Conservation (phyloP, 1,140 invertebrate genomes). For the Prorops nasuta region DNA sequence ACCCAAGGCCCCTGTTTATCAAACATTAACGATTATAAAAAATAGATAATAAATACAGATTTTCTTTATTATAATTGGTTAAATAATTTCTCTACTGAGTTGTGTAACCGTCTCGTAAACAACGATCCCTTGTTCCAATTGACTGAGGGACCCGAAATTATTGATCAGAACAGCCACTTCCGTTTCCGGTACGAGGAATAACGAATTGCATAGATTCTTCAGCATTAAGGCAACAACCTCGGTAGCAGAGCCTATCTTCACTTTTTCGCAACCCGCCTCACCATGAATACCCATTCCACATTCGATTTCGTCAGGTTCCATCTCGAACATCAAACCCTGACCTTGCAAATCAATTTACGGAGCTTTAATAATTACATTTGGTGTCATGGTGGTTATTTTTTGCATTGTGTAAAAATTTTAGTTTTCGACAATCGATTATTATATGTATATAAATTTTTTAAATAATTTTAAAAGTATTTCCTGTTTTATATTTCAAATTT, state of each 20-base stretch:
- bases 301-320: slow-evolving; percentile 72
- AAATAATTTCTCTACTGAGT: slow-evolving; percentile 52
- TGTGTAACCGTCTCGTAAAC: slow-evolving; percentile 67
- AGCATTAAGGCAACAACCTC: slow-evolving; percentile 56
- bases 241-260: slow-evolving; percentile 60
- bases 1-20: slow-evolving; percentile 52
- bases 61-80: slow-evolving; percentile 1
- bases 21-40: too few relatives aligned
- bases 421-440: background rate
- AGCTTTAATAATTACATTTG: slow-evolving; percentile 3
- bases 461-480: too few relatives aligned
- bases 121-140: slow-evolving; percentile 77
- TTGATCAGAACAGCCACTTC: slow-evolving; percentile 72
- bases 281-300: slow-evolving; percentile 84
- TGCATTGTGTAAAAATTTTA: background rate
- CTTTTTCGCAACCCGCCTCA: slow-evolving; percentile 76
- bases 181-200: slow-evolving; percentile 57
- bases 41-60: background rate
- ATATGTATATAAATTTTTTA: background rate
- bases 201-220: slow-evolving; percentile 51
- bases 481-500: too few relatives aligned
- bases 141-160: slow-evolving; percentile 76
- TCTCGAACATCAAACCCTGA: slow-evolving; percentile 64
- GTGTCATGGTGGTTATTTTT: background rate
- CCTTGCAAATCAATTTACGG: slow-evolving; percentile 39